Conservation (phyloP, 2,113 vertebrate species). For the Catharus fuscescens region DNA sequence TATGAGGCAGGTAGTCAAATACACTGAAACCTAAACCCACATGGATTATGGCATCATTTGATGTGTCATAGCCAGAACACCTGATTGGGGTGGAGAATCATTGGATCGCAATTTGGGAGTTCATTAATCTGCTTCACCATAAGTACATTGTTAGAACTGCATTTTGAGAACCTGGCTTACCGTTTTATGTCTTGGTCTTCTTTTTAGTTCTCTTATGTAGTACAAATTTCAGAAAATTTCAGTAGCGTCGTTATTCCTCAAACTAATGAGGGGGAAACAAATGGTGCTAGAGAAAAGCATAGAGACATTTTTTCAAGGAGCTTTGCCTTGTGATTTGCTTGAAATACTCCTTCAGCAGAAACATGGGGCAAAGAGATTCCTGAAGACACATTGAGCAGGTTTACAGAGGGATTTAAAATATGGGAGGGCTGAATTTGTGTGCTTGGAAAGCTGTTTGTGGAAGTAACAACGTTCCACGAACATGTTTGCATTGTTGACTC, state of each 20-base stretch:
- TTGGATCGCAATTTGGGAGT: neutral
- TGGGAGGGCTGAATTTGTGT: neutral
- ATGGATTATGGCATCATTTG: neutral
- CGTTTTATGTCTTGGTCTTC: neutral
- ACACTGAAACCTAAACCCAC: neutral
- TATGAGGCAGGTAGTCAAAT: neutral
- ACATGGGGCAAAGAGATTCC: neutral
- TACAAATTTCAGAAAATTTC: neutral
- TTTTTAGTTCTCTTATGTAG: neutral
- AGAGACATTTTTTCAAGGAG: neutral
- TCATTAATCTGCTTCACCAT: neutral
- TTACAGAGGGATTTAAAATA: neutral
- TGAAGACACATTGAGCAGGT: neutral
- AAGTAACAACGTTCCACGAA: neutral
- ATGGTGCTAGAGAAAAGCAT: neutral
- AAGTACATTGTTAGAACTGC: neutral
- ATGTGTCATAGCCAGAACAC: neutral
- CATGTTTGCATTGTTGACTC: neutral
- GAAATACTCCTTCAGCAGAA: neutral
- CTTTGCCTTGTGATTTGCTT: neutral
- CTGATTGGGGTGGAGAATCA: neutral
- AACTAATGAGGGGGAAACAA: neutral
- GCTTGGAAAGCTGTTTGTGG: neutral
- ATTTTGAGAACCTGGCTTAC: neutral
- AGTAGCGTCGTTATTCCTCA: neutral